A percentile compares a stretch with the other conserved stretches of the same genome.
Evolutionary conservation across 1,140 invertebrate genomes (phyloP).

Genomic region (Ectropis grisescens): DNA sequence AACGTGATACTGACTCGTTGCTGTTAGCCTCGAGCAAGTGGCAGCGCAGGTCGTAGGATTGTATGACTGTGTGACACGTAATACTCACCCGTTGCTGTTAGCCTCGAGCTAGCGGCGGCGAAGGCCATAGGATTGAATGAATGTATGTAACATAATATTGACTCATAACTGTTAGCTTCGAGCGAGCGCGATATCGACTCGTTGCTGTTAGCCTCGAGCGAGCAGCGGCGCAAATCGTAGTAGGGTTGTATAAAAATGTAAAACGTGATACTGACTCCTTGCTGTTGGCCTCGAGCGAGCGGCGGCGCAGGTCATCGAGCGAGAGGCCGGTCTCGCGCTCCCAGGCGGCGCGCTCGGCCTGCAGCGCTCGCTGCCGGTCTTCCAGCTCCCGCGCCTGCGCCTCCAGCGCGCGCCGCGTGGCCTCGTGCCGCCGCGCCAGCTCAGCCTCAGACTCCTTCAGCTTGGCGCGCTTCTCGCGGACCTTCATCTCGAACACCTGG

Average conservation of each 20-base stretch:
- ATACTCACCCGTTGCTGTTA: too few relatives aligned
- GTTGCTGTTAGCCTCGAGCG: slow-evolving; percentile 89
- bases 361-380: slow-evolving; percentile 88
- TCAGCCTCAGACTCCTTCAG: slow-evolving; percentile 93
- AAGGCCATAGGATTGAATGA: too few relatives aligned
- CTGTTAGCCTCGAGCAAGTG: too few relatives aligned
- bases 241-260: background rate
- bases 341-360: slow-evolving; percentile 90
- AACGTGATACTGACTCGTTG: too few relatives aligned
- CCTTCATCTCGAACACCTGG: slow-evolving; percentile 82
- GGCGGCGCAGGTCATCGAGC: slow-evolving; percentile 86
- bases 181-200: too few relatives aligned
- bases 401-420: slow-evolving; percentile 78
- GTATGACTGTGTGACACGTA: too few relatives aligned
- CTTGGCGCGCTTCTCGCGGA: slow-evolving; percentile 93
- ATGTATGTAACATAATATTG: too few relatives aligned
- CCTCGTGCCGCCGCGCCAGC: slow-evolving; percentile 75
- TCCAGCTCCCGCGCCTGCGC: slow-evolving; percentile 92
- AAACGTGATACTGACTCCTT: slow-evolving; percentile 80
- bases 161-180: too few relatives aligned
- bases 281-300: slow-evolving; percentile 87
- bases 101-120: too few relatives aligned
- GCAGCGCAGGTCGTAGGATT: too few relatives aligned
- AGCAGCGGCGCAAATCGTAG: slow-evolving; percentile 86
- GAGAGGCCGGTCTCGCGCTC: slow-evolving; percentile 91